A percentile compares a stretch with the other conserved stretches of the same genome.
phyloP scores from a whole-genome alignment of 2,113 vertebrate genomes.

The Passerina amoena region DNA sequence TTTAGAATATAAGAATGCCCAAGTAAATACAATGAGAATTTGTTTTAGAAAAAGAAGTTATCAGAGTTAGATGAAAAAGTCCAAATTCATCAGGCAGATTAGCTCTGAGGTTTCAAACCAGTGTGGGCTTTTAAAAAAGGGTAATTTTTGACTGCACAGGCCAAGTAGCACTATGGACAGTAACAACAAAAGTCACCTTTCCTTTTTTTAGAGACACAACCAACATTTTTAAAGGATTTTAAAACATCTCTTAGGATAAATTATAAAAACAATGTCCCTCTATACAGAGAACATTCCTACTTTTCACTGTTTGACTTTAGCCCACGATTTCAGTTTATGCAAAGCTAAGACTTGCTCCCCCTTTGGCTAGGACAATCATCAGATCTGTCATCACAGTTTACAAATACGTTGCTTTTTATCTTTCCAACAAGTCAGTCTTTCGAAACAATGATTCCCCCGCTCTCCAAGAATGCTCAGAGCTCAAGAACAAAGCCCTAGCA shows the following conservation, averaged over 20 bases:
- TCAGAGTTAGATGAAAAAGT: not conserved
- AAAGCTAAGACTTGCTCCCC: not conserved
- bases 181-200: not conserved
- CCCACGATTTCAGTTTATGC: not conserved
- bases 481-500: not conserved
- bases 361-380: not conserved
- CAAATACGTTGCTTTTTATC: not conserved
- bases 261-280: not conserved
- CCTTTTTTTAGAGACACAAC: not conserved
- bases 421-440: not conserved
- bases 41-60: not conserved
- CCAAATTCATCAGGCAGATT: not conserved
- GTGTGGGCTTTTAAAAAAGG: not conserved
- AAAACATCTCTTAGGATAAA: not conserved
- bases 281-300: not conserved
- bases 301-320: not conserved
- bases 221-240: not conserved
- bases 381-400: not conserved
- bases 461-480: not conserved
- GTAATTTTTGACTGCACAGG: not conserved
- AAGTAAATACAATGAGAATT: not conserved
- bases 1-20: not conserved
- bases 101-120: not conserved
- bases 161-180: fast-evolving
- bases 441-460: not conserved